A percentile compares a stretch with the other conserved stretches of the same genome.
phyloP scores from a whole-genome alignment of 2,113 vertebrate species.

The Chauna torquata region DNA sequence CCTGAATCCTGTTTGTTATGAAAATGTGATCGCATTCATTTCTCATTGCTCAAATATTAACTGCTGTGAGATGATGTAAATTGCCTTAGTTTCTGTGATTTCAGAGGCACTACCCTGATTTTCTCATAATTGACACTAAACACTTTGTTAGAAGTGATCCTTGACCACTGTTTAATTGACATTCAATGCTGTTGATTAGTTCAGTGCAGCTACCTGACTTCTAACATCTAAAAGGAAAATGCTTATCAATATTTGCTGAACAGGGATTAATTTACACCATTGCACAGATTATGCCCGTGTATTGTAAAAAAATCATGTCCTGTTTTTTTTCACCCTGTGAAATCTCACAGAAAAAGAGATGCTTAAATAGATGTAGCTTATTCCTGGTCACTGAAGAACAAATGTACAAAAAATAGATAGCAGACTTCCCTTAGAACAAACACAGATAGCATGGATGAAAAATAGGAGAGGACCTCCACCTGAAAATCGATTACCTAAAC shows the following conservation, averaged over 20 bases:
- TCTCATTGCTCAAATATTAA: background rate
- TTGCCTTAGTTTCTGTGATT: background rate
- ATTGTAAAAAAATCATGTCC: background rate
- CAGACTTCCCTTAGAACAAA: background rate
- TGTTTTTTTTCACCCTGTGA: background rate
- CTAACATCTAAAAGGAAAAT: background rate
- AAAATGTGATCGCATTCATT: background rate
- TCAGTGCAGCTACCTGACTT: background rate
- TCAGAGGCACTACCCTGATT: background rate
- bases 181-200: background rate
- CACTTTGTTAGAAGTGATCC: background rate
- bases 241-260: background rate
- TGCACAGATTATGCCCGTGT: background rate
- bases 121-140: background rate
- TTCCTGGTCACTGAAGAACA: background rate
- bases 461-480: background rate
- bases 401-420: background rate
- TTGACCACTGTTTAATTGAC: background rate
- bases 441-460: rapidly evolving
- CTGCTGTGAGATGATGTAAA: background rate
- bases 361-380: background rate
- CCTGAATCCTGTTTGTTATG: background rate
- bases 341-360: background rate
- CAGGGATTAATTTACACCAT: background rate
- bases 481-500: background rate